A percentile compares a stretch with the other conserved stretches of the same genome.
phyloP scores from a whole-genome alignment of 2,797 vertebrate genomes.

The Enteromius treurensis region DNA sequence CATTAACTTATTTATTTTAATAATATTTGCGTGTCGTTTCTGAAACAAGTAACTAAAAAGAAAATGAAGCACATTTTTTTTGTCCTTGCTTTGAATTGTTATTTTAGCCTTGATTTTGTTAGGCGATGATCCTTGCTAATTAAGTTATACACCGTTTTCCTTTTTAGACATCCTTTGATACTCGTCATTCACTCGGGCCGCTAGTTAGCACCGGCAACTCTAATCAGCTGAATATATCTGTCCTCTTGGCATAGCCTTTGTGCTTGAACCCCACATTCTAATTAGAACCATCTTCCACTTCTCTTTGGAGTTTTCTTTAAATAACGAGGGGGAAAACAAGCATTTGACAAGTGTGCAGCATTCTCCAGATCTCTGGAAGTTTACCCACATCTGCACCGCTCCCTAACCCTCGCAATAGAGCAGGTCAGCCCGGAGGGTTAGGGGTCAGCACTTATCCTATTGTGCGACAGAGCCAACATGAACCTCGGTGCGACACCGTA shows the following conservation, averaged over 20 bases:
- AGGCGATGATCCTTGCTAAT: slow-evolving; percentile 55
- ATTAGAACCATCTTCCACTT: slow-evolving; percentile 80
- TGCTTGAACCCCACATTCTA: slow-evolving; percentile 75
- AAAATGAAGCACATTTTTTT: not conserved
- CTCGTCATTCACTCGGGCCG: slow-evolving; percentile 61
- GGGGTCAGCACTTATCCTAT: slow-evolving; percentile 80
- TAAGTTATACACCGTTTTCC: slow-evolving; percentile 55
- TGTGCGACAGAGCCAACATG: slow-evolving; percentile 80
- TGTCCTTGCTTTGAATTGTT: not conserved
- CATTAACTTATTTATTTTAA: not conserved
- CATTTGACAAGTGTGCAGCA: slow-evolving; percentile 78
- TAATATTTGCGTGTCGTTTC: not conserved
- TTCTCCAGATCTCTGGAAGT: slow-evolving; percentile 78
- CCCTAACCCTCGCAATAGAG: slow-evolving; percentile 78
- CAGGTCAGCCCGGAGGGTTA: slow-evolving; percentile 74
- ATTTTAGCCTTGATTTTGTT: slow-evolving; percentile 49
- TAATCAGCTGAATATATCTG: slow-evolving; percentile 59
- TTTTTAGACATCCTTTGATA: slow-evolving; percentile 54
- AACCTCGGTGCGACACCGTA: slow-evolving; percentile 70
- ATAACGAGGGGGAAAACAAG: slow-evolving; percentile 71
- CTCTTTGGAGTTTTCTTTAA: slow-evolving; percentile 69
- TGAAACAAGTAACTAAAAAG: not conserved
- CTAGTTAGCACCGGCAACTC: slow-evolving; percentile 69
- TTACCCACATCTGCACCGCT: slow-evolving; percentile 84
- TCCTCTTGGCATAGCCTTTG: slow-evolving; percentile 69